Percentiles rank a stretch among this genome's conserved stretches.
These are phyloP conservation scores for Drosophila willistoni DNA, from an alignment of 1,140 invertebrate genomes.

Conservation along the genomic window DNA sequence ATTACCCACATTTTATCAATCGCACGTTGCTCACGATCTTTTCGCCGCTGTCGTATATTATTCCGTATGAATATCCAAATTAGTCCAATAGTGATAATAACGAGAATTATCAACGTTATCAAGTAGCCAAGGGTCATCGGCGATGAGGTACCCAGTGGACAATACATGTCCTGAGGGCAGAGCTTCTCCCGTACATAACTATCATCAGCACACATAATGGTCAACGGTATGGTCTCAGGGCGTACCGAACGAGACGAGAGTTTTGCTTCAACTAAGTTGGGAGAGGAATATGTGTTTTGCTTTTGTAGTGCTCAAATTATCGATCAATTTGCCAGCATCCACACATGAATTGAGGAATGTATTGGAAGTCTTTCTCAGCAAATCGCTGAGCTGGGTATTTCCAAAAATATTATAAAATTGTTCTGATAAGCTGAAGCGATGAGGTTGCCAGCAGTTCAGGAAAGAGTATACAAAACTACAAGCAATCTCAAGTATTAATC, in stretches of 20 bases:
- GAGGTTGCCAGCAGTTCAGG: too few relatives aligned
- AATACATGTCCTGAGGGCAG: neutral
- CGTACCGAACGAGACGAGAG: neutral
- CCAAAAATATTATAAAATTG: neutral
- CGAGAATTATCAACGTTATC: neutral
- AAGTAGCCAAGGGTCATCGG: neutral
- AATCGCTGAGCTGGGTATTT: neutral
- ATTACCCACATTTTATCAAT: neutral
- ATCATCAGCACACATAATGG: neutral
- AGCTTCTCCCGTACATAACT: neutral
- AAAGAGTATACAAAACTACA: neutral
- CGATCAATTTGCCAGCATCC: neutral
- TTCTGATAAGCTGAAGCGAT: neutral
- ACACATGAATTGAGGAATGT: too few relatives aligned
- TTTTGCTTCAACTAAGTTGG: neutral
- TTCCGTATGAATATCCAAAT: neutral
- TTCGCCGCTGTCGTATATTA: neutral
- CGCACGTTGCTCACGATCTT: neutral
- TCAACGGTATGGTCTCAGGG: neutral
- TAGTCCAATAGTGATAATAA: neutral
- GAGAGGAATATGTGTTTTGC: neutral
- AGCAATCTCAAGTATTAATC: neutral
- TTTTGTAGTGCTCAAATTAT: conserved; percentile 11
- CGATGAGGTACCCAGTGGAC: neutral
- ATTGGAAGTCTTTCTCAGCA: too few relatives aligned